Percentiles rank a stretch among this genome's conserved stretches.
Evolutionary conservation across 1,140 invertebrate genomes (phyloP).

Genomic region (Phthorimaea operculella): DNA sequence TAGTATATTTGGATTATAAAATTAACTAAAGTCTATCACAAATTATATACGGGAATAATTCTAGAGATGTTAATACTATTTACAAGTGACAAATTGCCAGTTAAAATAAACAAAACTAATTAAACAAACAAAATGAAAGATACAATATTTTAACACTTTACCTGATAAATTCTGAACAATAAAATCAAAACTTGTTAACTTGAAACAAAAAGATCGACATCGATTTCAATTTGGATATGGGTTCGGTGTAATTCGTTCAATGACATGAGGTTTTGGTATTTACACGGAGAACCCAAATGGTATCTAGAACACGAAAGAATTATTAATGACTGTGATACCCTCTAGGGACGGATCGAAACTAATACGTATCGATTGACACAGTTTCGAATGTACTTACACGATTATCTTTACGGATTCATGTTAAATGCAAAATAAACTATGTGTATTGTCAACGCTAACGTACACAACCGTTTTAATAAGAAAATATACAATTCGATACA

Average conservation of each 20-base stretch:
- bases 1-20: conserved; percentile 61
- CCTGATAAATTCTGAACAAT: too few species aligned
- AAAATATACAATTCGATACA: conserved; percentile 11
- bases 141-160: too few species aligned
- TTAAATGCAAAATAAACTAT: conserved; percentile 40
- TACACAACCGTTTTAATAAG: conserved; percentile 32
- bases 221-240: too few species aligned
- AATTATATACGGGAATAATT: conserved; percentile 34
- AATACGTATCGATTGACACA: conserved; percentile 21
- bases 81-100: conserved; percentile 23
- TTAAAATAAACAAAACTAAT: too few species aligned
- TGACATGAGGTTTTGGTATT: background rate
- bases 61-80: conserved; percentile 28
- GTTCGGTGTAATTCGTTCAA: background rate
- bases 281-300: background rate
- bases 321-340: background rate
- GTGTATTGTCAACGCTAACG: conserved; percentile 28
- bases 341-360: conserved; percentile 56
- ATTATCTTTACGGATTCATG: conserved; percentile 11
- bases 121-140: too few species aligned
- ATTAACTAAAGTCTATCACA: conserved; percentile 58
- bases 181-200: too few species aligned
- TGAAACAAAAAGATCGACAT: too few species aligned
- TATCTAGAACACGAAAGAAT: background rate
- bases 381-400: background rate